Evolutionary conservation across 1,140 invertebrate species (phyloP).

Genomic region (Drosophila nigrodunni): DNA sequence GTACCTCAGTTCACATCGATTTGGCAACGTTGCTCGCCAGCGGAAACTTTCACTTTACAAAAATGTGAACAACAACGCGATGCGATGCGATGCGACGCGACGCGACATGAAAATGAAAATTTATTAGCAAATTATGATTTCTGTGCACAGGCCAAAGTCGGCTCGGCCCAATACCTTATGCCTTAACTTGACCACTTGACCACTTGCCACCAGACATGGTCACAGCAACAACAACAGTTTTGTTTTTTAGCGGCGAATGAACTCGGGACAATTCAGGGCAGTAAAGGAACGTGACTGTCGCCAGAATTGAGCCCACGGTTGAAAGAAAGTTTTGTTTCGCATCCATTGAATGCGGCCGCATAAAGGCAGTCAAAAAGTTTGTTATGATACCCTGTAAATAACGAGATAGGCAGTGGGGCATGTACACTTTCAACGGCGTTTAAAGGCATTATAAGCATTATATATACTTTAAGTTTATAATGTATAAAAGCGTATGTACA

Average conservation of each 20-base stretch:
- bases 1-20: constrained; percentile 31
- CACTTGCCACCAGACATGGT: constrained; percentile 36
- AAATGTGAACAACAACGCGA: constrained; percentile 58
- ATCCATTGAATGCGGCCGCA: constrained; percentile 1
- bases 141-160: constrained; percentile 53
- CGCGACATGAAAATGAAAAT: constrained; percentile 74
- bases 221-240: constrained; percentile 14
- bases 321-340: constrained; percentile 61
- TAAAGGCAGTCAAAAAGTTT: constrained; percentile 24
- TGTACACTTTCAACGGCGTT: no score
- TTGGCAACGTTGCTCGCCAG: constrained; percentile 31
- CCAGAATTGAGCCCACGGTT: constrained; percentile 70
- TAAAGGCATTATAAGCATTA: no score
- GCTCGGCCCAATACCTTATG: constrained; percentile 35
- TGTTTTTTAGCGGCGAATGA: constrained; percentile 42
- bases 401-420: neutral
- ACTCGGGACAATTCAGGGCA: constrained; percentile 70
- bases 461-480: neutral
- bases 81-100: constrained; percentile 30
- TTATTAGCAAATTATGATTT: constrained; percentile 82
- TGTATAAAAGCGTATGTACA: no score
- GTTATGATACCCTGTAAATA: constrained; percentile 32
- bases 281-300: constrained; percentile 72
- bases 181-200: constrained; percentile 47
- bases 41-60: constrained; percentile 67